Conservation (phyloP, 2,888 invertebrate genomes). For the Dioctria rufipes region DNA sequence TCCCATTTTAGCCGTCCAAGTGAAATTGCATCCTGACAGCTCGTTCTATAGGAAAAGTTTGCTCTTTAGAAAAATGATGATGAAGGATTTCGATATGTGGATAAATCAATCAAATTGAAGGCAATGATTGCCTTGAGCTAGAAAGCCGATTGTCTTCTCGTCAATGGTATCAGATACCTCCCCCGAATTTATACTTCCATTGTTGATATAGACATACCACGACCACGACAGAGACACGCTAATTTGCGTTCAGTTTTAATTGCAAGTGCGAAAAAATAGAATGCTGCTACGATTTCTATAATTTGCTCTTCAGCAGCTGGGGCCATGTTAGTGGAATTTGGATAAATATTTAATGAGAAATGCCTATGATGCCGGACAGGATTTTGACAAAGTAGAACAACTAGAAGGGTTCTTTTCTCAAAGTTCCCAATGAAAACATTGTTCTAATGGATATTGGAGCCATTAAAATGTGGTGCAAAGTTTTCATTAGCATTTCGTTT, state of each 20-base stretch:
- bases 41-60: constrained; percentile 2
- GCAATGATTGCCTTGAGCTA: constrained; percentile 8
- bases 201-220: constrained; percentile 15
- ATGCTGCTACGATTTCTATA: neutral
- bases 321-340: neutral
- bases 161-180: constrained; percentile 19
- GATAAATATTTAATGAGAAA: constrained; percentile 23
- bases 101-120: constrained; percentile 38
- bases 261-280: neutral
- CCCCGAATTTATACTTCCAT: neutral
- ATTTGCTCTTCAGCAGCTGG: neutral
- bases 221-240: neutral
- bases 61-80: constrained; percentile 36
- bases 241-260: neutral
- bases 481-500: constrained; percentile 62
- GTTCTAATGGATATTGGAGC: constrained; percentile 50
- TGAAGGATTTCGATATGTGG: constrained; percentile 30
- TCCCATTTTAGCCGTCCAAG: neutral
- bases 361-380: constrained; percentile 10
- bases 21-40: constrained; percentile 9
- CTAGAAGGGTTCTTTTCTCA: neutral
- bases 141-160: neutral
- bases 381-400: neutral
- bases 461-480: constrained; percentile 61
- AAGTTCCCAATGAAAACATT: constrained; percentile 10